Percentiles rank a stretch among this genome's conserved stretches.
phyloP scores from a whole-genome alignment of 2,888 invertebrate species.

The Petrolisthes manimaculis region DNA sequence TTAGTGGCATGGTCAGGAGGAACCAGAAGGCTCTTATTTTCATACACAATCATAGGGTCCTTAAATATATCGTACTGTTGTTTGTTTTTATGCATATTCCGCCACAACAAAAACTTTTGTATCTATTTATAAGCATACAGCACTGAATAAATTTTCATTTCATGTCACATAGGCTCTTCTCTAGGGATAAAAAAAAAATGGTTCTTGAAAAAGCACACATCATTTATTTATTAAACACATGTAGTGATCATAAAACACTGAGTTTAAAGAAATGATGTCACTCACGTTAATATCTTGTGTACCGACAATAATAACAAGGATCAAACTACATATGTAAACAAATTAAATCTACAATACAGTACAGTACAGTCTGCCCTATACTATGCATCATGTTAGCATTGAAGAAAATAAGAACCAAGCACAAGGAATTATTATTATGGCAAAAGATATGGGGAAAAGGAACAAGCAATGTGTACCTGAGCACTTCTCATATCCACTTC shows the following conservation, averaged over 20 bases:
- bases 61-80: too few species aligned
- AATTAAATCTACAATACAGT: constrained; percentile 40
- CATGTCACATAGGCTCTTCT: too few species aligned
- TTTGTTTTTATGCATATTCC: too few species aligned
- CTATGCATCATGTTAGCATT: constrained; percentile 44
- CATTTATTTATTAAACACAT: constrained; percentile 63
- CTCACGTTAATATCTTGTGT: constrained; percentile 53
- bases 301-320: constrained; percentile 57
- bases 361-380: constrained; percentile 32
- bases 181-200: too few species aligned
- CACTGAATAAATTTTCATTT: not conserved
- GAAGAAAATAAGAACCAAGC: not conserved
- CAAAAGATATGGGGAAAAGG: constrained; percentile 8
- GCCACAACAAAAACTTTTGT: too few species aligned
- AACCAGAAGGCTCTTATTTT: too few species aligned
- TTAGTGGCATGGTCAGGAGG: too few species aligned
- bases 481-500: not conserved
- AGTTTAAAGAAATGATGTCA: constrained; percentile 57
- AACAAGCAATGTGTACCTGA: not conserved
- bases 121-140: too few species aligned
- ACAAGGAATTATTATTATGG: not conserved
- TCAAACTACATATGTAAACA: constrained; percentile 59
- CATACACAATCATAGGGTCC: too few species aligned
- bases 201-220: constrained; percentile 56
- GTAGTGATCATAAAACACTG: constrained; percentile 60